Conservation (phyloP, 2,888 invertebrate species). For the Hypomecis atomaria region DNA sequence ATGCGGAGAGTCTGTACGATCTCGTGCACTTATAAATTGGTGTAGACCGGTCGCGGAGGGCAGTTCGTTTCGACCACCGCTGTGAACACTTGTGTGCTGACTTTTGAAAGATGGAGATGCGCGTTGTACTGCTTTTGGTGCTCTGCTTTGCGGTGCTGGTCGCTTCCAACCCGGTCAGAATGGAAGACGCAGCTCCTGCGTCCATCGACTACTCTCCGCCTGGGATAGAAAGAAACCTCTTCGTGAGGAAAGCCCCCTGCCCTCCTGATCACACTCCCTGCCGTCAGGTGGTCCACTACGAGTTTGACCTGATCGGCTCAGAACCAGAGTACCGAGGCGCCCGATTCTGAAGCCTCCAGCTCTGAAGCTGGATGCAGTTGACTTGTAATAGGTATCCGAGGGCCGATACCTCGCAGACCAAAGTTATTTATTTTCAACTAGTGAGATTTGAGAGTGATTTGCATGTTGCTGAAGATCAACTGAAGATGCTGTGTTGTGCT, state of each 20-base stretch:
- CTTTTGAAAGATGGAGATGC: slow-evolving; percentile 4
- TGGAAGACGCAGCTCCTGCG: background rate
- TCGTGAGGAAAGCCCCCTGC: slow-evolving; percentile 44
- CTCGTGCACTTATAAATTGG: too few species aligned
- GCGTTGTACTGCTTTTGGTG: slow-evolving; percentile 33
- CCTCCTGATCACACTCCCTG: slow-evolving; percentile 23
- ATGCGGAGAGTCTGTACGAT: too few species aligned
- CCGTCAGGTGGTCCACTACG: slow-evolving; percentile 41
- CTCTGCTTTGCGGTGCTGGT: slow-evolving; percentile 18
- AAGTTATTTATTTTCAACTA: slow-evolving; percentile 16
- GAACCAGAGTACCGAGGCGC: slow-evolving; percentile 30
- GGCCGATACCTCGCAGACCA: slow-evolving; percentile 15
- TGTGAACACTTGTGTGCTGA: background rate
- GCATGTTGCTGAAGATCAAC: background rate
- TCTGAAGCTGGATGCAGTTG: background rate
- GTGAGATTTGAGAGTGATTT: background rate
- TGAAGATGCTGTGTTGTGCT: too few species aligned
- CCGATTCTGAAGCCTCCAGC: slow-evolving; percentile 33
- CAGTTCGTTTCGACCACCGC: background rate
- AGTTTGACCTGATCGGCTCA: slow-evolving; percentile 46
- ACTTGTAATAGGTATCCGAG: background rate
- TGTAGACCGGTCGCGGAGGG: background rate
- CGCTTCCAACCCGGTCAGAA: background rate
- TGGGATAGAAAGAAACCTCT: slow-evolving; percentile 37
- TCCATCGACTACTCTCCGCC: background rate